Base-by-base conservation (phyloP, 53 echinoderm and acorn worm species). In the Henricia sp. region DNA sequence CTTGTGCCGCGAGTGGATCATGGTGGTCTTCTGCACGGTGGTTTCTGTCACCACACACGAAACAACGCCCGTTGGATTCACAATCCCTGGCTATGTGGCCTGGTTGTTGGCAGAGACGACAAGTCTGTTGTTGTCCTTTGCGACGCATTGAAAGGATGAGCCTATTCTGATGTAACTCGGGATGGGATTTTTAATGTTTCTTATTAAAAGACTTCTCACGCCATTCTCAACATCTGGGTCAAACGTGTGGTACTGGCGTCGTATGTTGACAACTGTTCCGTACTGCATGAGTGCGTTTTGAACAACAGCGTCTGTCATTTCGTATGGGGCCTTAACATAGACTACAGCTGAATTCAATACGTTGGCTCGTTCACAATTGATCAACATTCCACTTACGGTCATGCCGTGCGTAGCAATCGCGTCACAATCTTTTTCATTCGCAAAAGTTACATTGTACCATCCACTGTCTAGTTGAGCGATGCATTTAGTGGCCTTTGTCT, bases 301-400 rank as follows among this genome's bases (percentile, higher is more conserved):
- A 4, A 66, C 67, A 1, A 4, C 36, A 0, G 12, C 37, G 35
- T 66, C 35, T 0, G 37, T 21, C 67, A 66, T 66, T 14, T 66
- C 67, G 37, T 66, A 66, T 14, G 67, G 67, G 1, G 67, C 67
- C 10, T 66, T 66, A 1, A 36, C 67, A 36, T 66, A 66, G 8
- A 66, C 67, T 5, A 66, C 3, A 19, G 35, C 11, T 32, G 67
- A 66, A 16, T 66, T 66, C 5, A 35, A 37, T 29, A 66, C 14
- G 36, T 66, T 29, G 2, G 35, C 37, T 33, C 67, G 34, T 6
- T 66, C 67, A 6, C 67, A 66, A 35, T 66, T 35, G 34, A 66
- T 66, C 12, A 66, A 21, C 1, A 36, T 4, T 33, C 37, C 37
- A 2, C 37, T 66, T 2, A 66, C 9, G 1, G 37, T 32, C 3